A percentile compares a stretch with the other conserved stretches of the same genome.
Evolutionary conservation across 2,888 invertebrate species (phyloP).

Genomic region (Carterocephalus palaemon): DNA sequence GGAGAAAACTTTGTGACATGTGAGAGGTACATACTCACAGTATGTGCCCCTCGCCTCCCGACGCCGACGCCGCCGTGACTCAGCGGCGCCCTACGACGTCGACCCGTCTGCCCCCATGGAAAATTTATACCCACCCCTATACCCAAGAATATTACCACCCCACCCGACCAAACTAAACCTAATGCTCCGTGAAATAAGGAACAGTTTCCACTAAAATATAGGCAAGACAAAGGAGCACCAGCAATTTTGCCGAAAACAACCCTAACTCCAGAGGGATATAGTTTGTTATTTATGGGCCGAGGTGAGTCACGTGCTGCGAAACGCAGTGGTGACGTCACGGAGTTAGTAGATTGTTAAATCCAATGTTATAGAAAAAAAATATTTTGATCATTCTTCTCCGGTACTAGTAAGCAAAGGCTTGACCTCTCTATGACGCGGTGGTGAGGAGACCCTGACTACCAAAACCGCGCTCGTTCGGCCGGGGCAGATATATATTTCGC

Average conservation of each 20-base stretch:
- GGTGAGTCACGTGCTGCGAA: constrained; percentile 68
- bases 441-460: too few relatives aligned
- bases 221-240: constrained; percentile 70
- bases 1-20: constrained; percentile 79
- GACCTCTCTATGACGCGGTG: too few relatives aligned
- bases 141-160: constrained; percentile 65
- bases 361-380: constrained; percentile 16
- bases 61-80: constrained; percentile 59
- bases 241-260: constrained; percentile 74
- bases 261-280: constrained; percentile 74
- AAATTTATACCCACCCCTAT: constrained; percentile 78
- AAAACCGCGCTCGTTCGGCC: too few relatives aligned
- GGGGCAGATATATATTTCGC: too few relatives aligned
- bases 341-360: constrained; percentile 39
- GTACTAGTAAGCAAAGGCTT: constrained; percentile 26
- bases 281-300: constrained; percentile 71
- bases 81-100: constrained; percentile 78
- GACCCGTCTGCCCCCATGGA: constrained; percentile 77
- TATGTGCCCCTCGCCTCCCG: constrained; percentile 54
- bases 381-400: constrained; percentile 29
- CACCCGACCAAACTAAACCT: constrained; percentile 47
- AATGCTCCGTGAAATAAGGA: constrained; percentile 45
- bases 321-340: constrained; percentile 66
- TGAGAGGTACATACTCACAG: constrained; percentile 76
- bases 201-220: constrained; percentile 40